Percentiles rank a stretch among this genome's conserved stretches.
phyloP scores from a whole-genome alignment of 2,797 vertebrate genomes.

The Synaphobranchus kaupii region DNA sequence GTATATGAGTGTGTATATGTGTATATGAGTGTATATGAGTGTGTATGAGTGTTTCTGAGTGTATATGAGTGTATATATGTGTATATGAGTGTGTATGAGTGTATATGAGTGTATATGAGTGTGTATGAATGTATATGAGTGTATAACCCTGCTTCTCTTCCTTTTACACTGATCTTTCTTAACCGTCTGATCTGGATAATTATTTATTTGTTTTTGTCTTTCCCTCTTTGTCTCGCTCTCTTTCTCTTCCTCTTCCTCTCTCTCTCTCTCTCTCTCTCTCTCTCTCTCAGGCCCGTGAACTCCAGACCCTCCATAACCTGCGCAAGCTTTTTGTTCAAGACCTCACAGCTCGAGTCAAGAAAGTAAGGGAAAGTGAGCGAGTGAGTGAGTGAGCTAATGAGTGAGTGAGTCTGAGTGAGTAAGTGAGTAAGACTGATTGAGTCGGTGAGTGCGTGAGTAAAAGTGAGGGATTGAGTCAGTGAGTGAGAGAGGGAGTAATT shows the following conservation, averaged over 20 bases:
- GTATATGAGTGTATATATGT: no score
- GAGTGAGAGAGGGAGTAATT: no score
- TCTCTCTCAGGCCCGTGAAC: conserved; percentile 80
- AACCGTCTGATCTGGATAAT: neutral
- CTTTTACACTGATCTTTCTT: neutral
- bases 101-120: no score
- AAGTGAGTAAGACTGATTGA: no score
- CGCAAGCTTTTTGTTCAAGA: conserved; percentile 97
- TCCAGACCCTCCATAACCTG: conserved; percentile 97
- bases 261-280: neutral
- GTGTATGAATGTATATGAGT: no score
- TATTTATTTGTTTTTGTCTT: neutral
- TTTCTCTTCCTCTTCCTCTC: neutral
- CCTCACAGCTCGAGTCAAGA: conserved; percentile 94
- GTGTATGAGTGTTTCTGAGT: conserved; percentile 66
- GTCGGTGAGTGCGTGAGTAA: neutral
- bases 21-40: no score
- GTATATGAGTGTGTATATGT: no score
- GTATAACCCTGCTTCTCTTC: neutral
- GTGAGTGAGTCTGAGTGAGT: no score
- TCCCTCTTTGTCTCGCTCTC: neutral
- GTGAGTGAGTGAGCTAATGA: no score
- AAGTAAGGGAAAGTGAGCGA: conserved; percentile 76
- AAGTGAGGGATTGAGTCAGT: no score
- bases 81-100: conserved; percentile 66